Percentiles rank a stretch among this genome's conserved stretches.
These are phyloP conservation scores for Sorex araneus DNA, from an alignment of 2,113 vertebrate species.

Conservation along the genomic window DNA sequence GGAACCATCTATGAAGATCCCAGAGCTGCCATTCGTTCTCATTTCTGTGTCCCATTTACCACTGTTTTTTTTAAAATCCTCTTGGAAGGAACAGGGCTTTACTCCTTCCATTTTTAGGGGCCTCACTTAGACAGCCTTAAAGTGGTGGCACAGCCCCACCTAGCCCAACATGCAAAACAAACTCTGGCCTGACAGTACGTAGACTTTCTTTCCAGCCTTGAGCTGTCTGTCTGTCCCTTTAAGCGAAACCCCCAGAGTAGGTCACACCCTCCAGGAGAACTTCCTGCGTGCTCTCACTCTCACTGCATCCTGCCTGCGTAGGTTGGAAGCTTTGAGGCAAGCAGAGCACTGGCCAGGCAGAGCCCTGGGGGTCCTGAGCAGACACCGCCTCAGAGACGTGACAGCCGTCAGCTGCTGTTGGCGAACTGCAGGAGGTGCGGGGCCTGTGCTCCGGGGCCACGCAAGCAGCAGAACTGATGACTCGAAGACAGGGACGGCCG, in stretches of 20 bases:
- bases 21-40: not conserved
- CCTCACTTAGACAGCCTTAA: constrained; percentile 17
- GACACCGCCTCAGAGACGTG: not conserved
- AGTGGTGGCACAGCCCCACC: not conserved
- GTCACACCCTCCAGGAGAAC: not conserved
- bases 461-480: constrained; percentile 4
- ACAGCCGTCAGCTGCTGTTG: not conserved
- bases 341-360: not conserved
- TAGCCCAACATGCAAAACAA: not conserved
- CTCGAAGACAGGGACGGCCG: not conserved
- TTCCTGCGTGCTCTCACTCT: not conserved
- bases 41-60: constrained; percentile 6
- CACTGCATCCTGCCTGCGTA: not conserved
- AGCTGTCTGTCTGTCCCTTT: not conserved
- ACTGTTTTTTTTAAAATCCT: not conserved
- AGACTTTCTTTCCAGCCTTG: constrained; percentile 9
- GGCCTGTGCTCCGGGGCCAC: not conserved
- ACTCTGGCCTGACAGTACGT: not conserved
- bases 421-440: not conserved
- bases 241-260: not conserved
- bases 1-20: not conserved
- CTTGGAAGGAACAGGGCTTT: not conserved
- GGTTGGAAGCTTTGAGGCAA: not conserved
- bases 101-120: constrained; percentile 43
- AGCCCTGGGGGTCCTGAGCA: not conserved